These are phyloP conservation scores for Phrynocephalus guinanensis DNA, from an alignment of 2,797 vertebrate species.

Conservation along the genomic window DNA sequence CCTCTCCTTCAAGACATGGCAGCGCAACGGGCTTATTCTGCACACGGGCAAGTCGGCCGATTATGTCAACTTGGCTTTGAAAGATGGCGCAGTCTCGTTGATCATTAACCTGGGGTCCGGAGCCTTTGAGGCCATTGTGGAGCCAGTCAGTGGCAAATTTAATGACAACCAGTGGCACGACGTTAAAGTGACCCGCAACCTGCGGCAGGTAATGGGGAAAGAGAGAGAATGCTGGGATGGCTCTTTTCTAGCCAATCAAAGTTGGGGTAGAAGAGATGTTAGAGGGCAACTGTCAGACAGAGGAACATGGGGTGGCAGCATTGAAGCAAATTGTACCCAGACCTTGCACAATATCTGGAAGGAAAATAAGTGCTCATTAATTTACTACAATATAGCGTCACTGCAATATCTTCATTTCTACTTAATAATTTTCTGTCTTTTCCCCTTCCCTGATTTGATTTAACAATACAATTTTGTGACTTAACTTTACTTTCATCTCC, in stretches of 20 bases:
- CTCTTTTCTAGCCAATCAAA: conserved; percentile 1
- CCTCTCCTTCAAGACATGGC: conserved; percentile 97
- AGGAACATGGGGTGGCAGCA: conserved; percentile 13
- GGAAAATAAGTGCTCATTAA: conserved; percentile 35
- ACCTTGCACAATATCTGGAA: conserved; percentile 46
- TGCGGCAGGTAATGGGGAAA: conserved; percentile 94
- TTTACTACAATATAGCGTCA: conserved; percentile 47
- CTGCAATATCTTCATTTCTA: conserved; percentile 63
- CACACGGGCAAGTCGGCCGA: conserved; percentile 98
- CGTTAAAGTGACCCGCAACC: conserved; percentile 98
- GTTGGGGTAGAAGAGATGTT: conserved; percentile 10
- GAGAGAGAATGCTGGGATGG: conserved; percentile 57
- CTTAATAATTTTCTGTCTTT: conserved; percentile 61
- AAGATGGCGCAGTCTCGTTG: conserved; percentile 94
- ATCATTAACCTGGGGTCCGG: conserved; percentile 99
- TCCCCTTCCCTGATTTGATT: conserved; percentile 60
- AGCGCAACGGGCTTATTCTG: conserved; percentile 95
- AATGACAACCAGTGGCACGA: conserved; percentile 99
- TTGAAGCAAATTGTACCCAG: conserved; percentile 31
- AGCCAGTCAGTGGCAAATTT: conserved; percentile 98
- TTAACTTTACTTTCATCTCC: conserved; percentile 75
- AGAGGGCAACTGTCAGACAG: conserved; percentile 8
- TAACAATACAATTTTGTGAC: conserved; percentile 74
- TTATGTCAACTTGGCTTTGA: conserved; percentile 97
- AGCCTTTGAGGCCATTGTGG: conserved; percentile 98